Evolutionary conservation across 1,140 invertebrate species (phyloP).

Genomic region (Nylanderia fulva): DNA sequence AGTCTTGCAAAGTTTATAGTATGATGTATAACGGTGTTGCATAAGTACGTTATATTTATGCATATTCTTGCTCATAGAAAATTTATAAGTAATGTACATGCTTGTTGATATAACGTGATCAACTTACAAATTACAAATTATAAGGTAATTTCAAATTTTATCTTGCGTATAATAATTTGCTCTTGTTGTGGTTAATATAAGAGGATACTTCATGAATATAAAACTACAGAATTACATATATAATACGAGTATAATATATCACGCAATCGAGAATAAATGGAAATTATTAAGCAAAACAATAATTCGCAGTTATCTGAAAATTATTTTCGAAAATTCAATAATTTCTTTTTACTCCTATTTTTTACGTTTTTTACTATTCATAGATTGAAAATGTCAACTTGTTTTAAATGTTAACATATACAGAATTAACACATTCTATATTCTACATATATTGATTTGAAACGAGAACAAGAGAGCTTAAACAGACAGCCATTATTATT

Average conservation of each 20-base stretch:
- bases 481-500: background rate
- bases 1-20: background rate
- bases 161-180: background rate
- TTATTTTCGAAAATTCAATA: background rate
- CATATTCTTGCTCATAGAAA: conserved; percentile 27
- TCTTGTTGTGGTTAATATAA: background rate
- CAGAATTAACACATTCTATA: too few species aligned
- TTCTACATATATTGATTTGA: too few species aligned
- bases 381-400: background rate
- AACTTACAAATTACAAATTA: background rate
- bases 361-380: too few species aligned
- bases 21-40: background rate
- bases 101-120: background rate
- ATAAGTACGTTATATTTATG: conserved; percentile 24
- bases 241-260: background rate
- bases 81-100: conserved; percentile 27
- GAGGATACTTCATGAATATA: background rate
- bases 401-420: background rate
- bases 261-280: background rate
- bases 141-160: background rate
- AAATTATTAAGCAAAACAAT: background rate
- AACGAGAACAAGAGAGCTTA: too few species aligned
- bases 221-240: background rate
- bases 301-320: background rate
- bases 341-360: too few species aligned